Evolutionary conservation across 2,113 vertebrate genomes (phyloP).

Genomic region (Paradoxurus hermaphroditus): DNA sequence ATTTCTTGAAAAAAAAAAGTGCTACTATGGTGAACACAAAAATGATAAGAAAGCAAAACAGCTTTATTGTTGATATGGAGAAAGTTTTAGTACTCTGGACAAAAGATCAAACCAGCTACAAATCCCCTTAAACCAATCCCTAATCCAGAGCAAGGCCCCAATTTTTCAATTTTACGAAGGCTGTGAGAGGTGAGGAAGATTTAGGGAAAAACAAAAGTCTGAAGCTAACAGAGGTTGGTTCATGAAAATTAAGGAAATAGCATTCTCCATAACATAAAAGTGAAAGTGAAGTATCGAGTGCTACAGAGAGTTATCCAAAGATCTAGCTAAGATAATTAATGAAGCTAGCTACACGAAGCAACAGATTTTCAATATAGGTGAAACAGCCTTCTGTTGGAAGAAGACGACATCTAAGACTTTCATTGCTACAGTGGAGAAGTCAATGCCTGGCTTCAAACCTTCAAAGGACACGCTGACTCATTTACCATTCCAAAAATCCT

Average conservation of each 20-base stretch:
- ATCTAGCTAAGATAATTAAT: neutral
- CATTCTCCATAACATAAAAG: neutral
- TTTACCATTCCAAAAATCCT: neutral
- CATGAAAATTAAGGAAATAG: neutral
- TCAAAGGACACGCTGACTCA: neutral
- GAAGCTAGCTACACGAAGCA: neutral
- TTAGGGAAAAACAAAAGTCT: neutral
- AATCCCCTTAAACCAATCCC: neutral
- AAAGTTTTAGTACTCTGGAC: neutral
- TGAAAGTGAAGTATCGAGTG: neutral
- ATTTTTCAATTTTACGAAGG: neutral
- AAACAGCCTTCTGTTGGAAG: neutral
- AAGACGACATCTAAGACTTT: neutral
- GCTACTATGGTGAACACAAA: neutral
- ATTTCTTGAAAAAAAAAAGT: neutral
- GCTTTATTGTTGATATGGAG: neutral
- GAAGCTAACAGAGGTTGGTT: neutral
- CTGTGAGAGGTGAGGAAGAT: neutral
- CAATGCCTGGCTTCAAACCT: neutral
- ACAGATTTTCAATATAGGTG: neutral
- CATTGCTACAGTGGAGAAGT: neutral
- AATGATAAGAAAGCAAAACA: neutral
- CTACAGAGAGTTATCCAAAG: neutral
- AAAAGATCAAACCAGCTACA: neutral
- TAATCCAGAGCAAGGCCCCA: neutral